Base-by-base conservation (phyloP, 37 sponge, comb jelly and placozoan species). In the Dysidea cf. avara region DNA sequence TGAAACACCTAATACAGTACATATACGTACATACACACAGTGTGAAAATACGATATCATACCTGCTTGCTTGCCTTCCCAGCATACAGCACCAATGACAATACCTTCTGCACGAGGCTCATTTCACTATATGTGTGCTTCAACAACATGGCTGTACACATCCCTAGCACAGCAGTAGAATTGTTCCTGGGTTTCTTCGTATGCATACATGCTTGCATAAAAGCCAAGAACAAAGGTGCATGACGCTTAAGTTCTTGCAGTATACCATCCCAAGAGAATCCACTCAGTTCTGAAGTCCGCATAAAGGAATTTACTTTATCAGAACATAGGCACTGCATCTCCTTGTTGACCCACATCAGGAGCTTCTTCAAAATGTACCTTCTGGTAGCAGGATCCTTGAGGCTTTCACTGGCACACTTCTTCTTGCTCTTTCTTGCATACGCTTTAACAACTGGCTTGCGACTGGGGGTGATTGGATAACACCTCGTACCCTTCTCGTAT, bases 31-130 rank as follows among this genome's bases (percentile, higher is more conserved):
- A 49, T 49, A 18, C 13, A 18, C 16, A n/a, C n/a, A n/a, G n/a
- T n/a, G n/a, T n/a, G 2, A 9, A 20, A 26, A 34, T 18, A 56
- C 5, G 7, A 13, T 24, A 26, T 24, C 22, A 18, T 72, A 72
- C 73, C 73, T 72, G 36, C 28, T 72, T 72, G 39, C 40, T 36
- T 12, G 31, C 30, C 28, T 56, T 31, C 17, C 73, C 73, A 32
- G 73, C 57, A 56, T 56, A 72, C 17, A 72, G 22, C 14, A 72
- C 31, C 11, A 12, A 0, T 55, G 73, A 72, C 7, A 33, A 20
- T 13, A 72, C 55, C 16, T 72, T 72, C 13, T 72, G 73, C 20
- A 72, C 13, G 17, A 72, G 21, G 54, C 39, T 56, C 73, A 72
- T 72, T 35, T 36, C 55, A 36, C 35, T 24, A 22, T 56, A 34